Evolutionary conservation across 1,140 invertebrate genomes (phyloP).

Genomic region (Oncopeltus fasciatus): DNA sequence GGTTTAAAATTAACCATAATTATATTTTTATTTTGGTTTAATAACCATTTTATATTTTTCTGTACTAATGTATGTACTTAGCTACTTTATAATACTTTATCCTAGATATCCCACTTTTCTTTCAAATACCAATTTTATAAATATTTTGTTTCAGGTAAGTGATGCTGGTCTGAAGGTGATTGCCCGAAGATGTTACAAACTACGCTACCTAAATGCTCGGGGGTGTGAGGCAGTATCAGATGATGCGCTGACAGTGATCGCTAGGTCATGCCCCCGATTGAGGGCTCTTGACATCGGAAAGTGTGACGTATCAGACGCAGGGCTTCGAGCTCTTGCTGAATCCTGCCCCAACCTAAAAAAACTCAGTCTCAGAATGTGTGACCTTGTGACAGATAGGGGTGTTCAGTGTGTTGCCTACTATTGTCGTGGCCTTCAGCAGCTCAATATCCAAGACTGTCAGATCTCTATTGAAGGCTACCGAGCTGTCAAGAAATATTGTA

Average conservation of each 20-base stretch:
- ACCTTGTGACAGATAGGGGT: slow-evolving; percentile 72
- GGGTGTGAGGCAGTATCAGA: slow-evolving; percentile 86
- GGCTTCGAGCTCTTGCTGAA: slow-evolving; percentile 66
- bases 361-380: slow-evolving; percentile 74
- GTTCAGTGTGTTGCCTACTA: slow-evolving; percentile 75
- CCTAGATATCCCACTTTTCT: no score
- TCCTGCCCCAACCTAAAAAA: slow-evolving; percentile 83
- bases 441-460: slow-evolving; percentile 83
- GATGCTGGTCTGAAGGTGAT: slow-evolving; percentile 77
- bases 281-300: slow-evolving; percentile 79
- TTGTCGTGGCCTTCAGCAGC: slow-evolving; percentile 68
- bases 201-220: slow-evolving; percentile 77
- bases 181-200: slow-evolving; percentile 71
- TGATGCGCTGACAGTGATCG: slow-evolving; percentile 68
- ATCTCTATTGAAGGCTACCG: slow-evolving; percentile 75
- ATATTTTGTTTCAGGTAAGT: slow-evolving; percentile 30
- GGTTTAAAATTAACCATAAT: no score
- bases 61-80: no score
- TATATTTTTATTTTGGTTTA: no score
- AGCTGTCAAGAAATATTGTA: slow-evolving; percentile 80
- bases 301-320: slow-evolving; percentile 79
- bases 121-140: no score
- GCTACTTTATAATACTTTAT: no score
- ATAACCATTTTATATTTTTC: no score
- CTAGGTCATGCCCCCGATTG: slow-evolving; percentile 64